Evolutionary conservation across 2,888 invertebrate species (phyloP), one percentile per base, ranked within the genome.

Genomic region (Lycophotia porphyrea): DNA sequence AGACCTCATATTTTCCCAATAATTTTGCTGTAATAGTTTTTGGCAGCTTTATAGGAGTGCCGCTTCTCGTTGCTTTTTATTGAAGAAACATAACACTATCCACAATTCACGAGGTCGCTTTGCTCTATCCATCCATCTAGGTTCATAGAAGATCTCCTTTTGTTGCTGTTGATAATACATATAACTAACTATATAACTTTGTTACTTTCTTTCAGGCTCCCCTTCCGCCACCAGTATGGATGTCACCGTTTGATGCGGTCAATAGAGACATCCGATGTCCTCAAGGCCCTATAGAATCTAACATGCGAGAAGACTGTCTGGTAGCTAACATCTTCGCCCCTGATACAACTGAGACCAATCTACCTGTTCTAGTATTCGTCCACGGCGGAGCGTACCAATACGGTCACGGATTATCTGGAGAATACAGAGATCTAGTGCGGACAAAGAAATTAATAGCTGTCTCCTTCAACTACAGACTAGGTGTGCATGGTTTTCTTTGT

Each of bases 321-420:
- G 87, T 93, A 49, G 88, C 93, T 15, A 95, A 93, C 82, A 88
- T 95, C 8, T 94, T 91, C 69, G 91, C 91, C 0, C 93, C 94
- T 15, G 90, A 92, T 58, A 92, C 91, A n/a, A 71, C 86, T 61
- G 86, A 88, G 55, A 88, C 72, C 11, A 88, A 91, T 39, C 78
- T 93, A 8, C 93, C 96, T 8, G 96, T 96, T 0, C 82, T 96
- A 34, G 93, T 96, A 15, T 90, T 90, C 66, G 90, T 96, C 5
- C 96, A 96, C 63, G 96, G 95, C n/a, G 96, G 96, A 9, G 94
- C 90, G 7, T 96, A 90, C 74, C 88, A 93, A 83, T 67, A 91
- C 3, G 96, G 95, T 7, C 90, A 81, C 49, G 93, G 94, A 0
- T 88, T 92, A 76, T 80, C 76, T 52, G 13, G 88, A 0, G 84